Evolutionary conservation across 1,140 invertebrate species (phyloP).

Genomic region (Lucilia sericata): DNA sequence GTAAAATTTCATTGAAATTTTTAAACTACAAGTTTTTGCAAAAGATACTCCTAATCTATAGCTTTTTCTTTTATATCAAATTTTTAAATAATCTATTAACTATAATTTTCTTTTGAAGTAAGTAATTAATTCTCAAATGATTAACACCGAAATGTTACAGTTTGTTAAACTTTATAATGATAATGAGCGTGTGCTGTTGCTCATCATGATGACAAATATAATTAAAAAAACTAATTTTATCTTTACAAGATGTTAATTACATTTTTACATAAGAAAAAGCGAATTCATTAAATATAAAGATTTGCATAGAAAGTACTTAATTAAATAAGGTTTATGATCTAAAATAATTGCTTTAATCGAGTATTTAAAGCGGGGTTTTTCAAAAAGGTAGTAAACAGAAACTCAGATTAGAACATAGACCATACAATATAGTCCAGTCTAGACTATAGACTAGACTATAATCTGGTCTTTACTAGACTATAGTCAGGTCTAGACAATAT

Average conservation of each 20-base stretch:
- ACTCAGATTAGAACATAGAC: too few species aligned
- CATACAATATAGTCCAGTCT: too few species aligned
- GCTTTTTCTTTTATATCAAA: background rate
- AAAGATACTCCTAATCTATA: too few species aligned
- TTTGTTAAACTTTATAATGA: constrained; percentile 1
- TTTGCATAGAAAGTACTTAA: background rate
- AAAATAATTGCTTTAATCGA: too few species aligned
- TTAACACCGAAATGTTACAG: constrained; percentile 6
- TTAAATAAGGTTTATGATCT: background rate
- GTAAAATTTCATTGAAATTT: too few species aligned
- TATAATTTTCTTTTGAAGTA: background rate
- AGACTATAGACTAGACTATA: too few species aligned
- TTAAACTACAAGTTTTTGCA: too few species aligned
- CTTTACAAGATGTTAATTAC: background rate
- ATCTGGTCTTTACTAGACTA: too few species aligned
- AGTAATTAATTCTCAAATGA: background rate
- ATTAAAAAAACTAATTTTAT: background rate
- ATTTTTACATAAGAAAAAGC: background rate
- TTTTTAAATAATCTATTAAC: background rate
- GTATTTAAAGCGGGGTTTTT: too few species aligned
- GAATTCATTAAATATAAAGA: background rate
- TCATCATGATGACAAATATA: background rate
- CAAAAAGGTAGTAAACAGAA: too few species aligned
- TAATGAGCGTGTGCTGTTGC: background rate
- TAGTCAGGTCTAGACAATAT: too few species aligned